Evolutionary conservation across 2,113 vertebrate species (phyloP), one percentile per base, ranked within the genome.

Genomic region (Cyanoliseus patagonus): DNA sequence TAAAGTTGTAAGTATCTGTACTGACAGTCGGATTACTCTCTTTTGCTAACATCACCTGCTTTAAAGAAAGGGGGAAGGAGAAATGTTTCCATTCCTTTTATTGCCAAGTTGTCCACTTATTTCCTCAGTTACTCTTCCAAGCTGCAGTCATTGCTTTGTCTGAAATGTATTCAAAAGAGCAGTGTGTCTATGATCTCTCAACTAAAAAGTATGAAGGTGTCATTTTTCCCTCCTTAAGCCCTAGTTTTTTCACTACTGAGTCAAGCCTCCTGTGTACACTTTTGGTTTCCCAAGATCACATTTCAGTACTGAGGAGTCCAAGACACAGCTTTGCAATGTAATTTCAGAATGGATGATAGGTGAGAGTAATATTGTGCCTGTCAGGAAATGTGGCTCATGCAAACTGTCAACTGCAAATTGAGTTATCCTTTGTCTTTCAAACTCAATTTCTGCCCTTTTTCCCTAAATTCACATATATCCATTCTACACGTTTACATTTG

Each of bases 221-320:
- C 7, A 31, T 92, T 57, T 75, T 62, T 68, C 62, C 94, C 88
- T 72, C 46, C 63, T 92, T 83, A 53, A 35, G n/a, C 7, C 25
- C 25, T 73, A 96, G 80, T 53, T 85, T 78, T 41, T 52, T 95
- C 35, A 3, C 89, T 97, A 41, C 87, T 98, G 90, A 98, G 96
- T 75, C 96, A 97, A 95, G 94, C 80, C 8, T 30, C 98, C 74
- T 97, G 85, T 52, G 97, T 95, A 92, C 97, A 97, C 78, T 98
- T 98, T 92, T 82, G 89, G 86, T 92, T 98, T 98, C 81, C 97
- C 96, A 5, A 66, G 92, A 80, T 98, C 97, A 31, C 94, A 64
- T 95, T 97, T 98, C 42, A 49, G 97, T 92, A 86, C 94, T 1
- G 87, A 94, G 1, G 94, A 97, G n/a, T 97, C 97, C 86, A 97